Percentiles rank a stretch among this genome's conserved stretches.
Evolutionary conservation across 2,113 vertebrate genomes (phyloP).

Genomic region (Odocoileus virginianus): DNA sequence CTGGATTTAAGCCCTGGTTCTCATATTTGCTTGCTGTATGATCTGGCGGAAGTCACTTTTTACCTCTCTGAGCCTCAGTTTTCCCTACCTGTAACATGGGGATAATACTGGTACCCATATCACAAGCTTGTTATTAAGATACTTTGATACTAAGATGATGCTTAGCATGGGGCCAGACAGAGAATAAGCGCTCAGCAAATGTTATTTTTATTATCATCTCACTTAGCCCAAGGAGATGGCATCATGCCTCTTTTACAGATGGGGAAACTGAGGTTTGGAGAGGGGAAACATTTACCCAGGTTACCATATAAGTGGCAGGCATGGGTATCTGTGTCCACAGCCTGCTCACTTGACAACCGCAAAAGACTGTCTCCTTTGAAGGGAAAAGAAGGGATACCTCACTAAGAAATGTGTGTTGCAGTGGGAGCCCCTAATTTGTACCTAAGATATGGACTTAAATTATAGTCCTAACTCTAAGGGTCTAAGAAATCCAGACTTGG

Average conservation of each 20-base stretch:
- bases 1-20: background rate
- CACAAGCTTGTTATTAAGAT: background rate
- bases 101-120: background rate
- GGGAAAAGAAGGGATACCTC: background rate
- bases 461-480: background rate
- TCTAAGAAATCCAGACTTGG: background rate
- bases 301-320: background rate
- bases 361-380: background rate
- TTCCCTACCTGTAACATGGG: background rate
- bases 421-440: background rate
- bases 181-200: background rate
- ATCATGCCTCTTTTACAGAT: background rate
- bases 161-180: background rate
- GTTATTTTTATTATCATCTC: background rate
- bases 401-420: background rate
- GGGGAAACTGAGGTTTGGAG: background rate
- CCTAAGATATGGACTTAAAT: background rate
- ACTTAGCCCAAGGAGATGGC: background rate
- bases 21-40: background rate
- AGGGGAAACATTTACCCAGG: background rate
- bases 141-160: background rate
- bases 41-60: background rate
- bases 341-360: background rate
- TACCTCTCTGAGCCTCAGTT: background rate
- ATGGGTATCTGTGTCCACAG: background rate